Evolutionary conservation across 2,888 invertebrate genomes (phyloP).

Genomic region (Perithous albicinctus): DNA sequence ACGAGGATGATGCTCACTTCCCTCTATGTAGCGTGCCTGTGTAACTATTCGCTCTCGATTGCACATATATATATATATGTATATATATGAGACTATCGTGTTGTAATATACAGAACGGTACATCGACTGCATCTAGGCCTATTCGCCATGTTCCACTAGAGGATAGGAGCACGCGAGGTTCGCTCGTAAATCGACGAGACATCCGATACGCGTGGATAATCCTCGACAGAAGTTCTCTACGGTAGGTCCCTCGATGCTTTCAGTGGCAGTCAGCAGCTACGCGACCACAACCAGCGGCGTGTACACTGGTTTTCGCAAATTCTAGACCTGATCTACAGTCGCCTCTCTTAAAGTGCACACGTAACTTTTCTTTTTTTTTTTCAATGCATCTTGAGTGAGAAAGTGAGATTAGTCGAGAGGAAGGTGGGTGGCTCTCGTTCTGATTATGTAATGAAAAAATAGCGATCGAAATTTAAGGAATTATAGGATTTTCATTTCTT

Average conservation of each 20-base stretch:
- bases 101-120: constrained; percentile 39
- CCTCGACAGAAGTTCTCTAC: constrained; percentile 50
- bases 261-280: neutral
- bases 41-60: constrained; percentile 46
- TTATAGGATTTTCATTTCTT: too few relatives aligned
- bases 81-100: constrained; percentile 1
- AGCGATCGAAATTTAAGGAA: too few relatives aligned
- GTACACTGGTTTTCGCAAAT: constrained; percentile 15
- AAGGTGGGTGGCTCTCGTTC: too few relatives aligned
- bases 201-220: constrained; percentile 62
- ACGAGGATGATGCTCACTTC: constrained; percentile 16
- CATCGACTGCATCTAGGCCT: constrained; percentile 19
- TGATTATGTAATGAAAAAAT: too few relatives aligned
- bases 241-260: constrained; percentile 30
- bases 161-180: constrained; percentile 36
- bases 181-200: constrained; percentile 61
- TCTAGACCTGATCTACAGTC: neutral
- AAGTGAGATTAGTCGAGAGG: too few relatives aligned
- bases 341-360: neutral
- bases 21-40: neutral
- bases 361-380: neutral
- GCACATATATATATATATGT: constrained; percentile 5
- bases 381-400: too few relatives aligned
- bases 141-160: constrained; percentile 37
- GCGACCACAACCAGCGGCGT: neutral